Base-by-base conservation (phyloP, 2,113 vertebrate species). In the Lethenteron reissneri region DNA sequence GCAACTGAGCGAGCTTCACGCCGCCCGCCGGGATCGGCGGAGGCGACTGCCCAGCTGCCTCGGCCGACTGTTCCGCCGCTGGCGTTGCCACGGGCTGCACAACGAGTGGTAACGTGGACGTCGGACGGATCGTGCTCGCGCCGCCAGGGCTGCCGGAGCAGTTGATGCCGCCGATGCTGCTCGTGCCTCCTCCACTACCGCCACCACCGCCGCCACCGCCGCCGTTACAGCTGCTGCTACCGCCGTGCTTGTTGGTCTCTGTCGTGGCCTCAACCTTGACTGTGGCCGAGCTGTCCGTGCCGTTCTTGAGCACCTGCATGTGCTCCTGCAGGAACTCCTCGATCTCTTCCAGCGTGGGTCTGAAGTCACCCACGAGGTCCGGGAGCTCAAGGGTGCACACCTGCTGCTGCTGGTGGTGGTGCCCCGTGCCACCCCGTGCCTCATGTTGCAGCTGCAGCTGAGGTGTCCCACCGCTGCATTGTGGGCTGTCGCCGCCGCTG, bases 281-380 rank as follows among this genome's bases (percentile, higher is more conserved):
- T 41, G 41, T 41, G 41, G 5, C 41, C 41, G 41, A 41, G 41
- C 41, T 6, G 41, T 41, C 41, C 41, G 41, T 1, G 41, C 41
- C 41, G 41, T 85, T 82, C 77, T 85, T 90, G 76, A 82, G 81
- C 10, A 80, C 74, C 72, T 88, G 84, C 91, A 95, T 95, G 75
- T 95, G 94, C 75, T 95, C 91, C 78, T 95, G 87, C 76, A 95
- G 78, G 80, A 95, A 95, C 74, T 95, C 91, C 78, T 92, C 88
- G 1, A 95, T 95, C 77, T 95, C 91, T 75, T 95, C 91, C 79
- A 95, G 80, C 0, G 91, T 95, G 59, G 91, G 91, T 75, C 88
- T 87, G 80, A 95, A 95, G 72, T 86, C 83, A n/a, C 85, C 82
- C 7, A 82, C 82, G 59, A 69, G 21, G 11, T 92, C 88, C 77